Percentiles rank a stretch among this genome's conserved stretches.
Conservation (phyloP, 1,140 invertebrate species). For the Drosophila parvula region DNA sequence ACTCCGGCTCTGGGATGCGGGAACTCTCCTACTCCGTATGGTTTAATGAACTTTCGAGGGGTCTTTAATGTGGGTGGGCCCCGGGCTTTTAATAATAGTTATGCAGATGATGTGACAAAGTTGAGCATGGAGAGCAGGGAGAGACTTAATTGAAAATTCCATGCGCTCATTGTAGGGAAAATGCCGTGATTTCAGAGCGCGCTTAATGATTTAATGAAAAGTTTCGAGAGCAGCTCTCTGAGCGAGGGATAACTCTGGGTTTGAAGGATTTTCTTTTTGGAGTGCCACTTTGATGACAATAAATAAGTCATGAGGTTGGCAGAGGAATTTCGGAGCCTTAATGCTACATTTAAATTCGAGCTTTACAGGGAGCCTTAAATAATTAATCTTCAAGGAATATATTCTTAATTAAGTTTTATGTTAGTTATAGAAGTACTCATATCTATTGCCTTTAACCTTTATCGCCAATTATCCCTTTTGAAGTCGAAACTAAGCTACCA, state of each 20-base stretch:
- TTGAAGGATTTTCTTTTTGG: conserved; percentile 2
- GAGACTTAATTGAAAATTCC: conserved; percentile 48
- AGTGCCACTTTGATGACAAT: background rate
- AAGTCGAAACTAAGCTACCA: conserved; percentile 15
- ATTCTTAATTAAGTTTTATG: no score
- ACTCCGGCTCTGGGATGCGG: conserved; percentile 40
- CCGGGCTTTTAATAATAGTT: conserved; percentile 53
- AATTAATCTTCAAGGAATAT: background rate
- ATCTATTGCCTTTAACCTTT: background rate
- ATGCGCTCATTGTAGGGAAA: conserved; percentile 13
- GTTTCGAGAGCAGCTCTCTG: conserved; percentile 5
- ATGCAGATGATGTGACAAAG: conserved; percentile 51
- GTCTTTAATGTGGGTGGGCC: conserved; percentile 35
- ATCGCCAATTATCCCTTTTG: conserved; percentile 16
- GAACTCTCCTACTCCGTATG: conserved; percentile 13
- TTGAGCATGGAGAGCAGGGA: background rate
- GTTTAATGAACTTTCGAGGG: conserved; percentile 69
- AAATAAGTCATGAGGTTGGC: conserved; percentile 1
- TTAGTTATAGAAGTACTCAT: background rate
- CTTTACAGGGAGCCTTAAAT: background rate
- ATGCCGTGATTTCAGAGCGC: conserved; percentile 29
- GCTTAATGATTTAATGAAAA: conserved; percentile 38
- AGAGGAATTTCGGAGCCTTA: background rate
- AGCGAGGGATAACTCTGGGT: background rate
- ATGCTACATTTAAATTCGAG: background rate